Percentiles rank a stretch among this genome's conserved stretches.
Conservation (phyloP, 2,113 vertebrate genomes). For the Eolophus roseicapilla region DNA sequence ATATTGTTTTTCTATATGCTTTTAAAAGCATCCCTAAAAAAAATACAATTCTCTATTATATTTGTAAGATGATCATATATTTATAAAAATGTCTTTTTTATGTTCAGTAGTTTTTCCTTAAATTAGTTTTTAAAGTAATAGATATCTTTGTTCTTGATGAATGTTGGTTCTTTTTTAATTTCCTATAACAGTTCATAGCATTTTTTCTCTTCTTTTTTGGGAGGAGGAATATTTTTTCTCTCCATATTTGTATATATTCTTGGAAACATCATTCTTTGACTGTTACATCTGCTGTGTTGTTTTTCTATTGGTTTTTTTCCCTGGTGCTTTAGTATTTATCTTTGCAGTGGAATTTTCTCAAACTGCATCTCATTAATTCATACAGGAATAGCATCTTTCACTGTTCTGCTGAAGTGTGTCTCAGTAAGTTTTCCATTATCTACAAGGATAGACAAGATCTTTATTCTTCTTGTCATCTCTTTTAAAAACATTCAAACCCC, state of each 20-base stretch:
- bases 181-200: not conserved
- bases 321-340: not conserved
- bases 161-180: not conserved
- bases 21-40: not conserved
- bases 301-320: not conserved
- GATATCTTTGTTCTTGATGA: not conserved
- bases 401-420: not conserved
- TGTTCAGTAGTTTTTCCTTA: not conserved
- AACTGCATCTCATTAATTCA: not conserved
- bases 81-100: not conserved
- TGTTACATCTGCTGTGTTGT: not conserved
- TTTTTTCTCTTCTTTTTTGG: not conserved
- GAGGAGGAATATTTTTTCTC: accelerated
- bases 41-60: not conserved
- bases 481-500: not conserved
- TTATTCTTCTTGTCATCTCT: not conserved
- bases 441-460: not conserved
- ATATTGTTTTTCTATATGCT: not conserved
- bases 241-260: not conserved
- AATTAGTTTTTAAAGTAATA: not conserved
- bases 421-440: not conserved
- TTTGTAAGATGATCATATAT: accelerated
- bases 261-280: not conserved
- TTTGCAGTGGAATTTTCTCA: not conserved
- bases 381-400: not conserved